Percentiles rank a stretch among this genome's conserved stretches.
Evolutionary conservation across 2,888 invertebrate species (phyloP).

Genomic region (Leuctra nigra): DNA sequence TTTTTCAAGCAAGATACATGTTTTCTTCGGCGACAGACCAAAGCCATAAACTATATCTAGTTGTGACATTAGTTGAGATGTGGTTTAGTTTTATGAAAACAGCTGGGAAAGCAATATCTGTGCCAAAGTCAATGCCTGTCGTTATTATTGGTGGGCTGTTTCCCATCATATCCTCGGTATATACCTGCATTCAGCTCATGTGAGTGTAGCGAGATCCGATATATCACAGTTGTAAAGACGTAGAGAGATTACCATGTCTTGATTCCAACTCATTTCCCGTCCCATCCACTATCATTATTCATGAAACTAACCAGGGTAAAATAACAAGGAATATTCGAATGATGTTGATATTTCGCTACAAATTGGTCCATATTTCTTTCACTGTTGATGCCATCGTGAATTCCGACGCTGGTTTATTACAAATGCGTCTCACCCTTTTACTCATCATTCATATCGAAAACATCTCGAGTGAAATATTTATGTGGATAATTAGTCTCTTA

Average conservation of each 20-base stretch:
- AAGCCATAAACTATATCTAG: slow-evolving; percentile 13
- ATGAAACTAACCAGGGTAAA: slow-evolving; percentile 1
- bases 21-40: neutral
- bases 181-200: no score
- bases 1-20: neutral
- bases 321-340: neutral
- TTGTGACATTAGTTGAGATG: slow-evolving; percentile 15
- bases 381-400: neutral
- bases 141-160: neutral
- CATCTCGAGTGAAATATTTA: no score
- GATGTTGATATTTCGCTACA: slow-evolving; percentile 22
- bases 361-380: slow-evolving; percentile 23
- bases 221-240: no score
- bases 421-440: no score
- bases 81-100: slow-evolving; percentile 4
- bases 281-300: neutral
- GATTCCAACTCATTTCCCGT: no score
- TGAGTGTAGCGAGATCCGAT: no score
- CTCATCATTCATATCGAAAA: no score
- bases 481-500: no score
- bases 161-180: no score
- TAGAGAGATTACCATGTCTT: no score
- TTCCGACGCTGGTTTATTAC: no score
- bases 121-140: slow-evolving; percentile 24
- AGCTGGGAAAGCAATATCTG: slow-evolving; percentile 23